A percentile compares a stretch with the other conserved stretches of the same genome.
These are phyloP conservation scores for Sinhomidia bicolor DNA, from an alignment of 2,888 invertebrate genomes.

Conservation along the genomic window DNA sequence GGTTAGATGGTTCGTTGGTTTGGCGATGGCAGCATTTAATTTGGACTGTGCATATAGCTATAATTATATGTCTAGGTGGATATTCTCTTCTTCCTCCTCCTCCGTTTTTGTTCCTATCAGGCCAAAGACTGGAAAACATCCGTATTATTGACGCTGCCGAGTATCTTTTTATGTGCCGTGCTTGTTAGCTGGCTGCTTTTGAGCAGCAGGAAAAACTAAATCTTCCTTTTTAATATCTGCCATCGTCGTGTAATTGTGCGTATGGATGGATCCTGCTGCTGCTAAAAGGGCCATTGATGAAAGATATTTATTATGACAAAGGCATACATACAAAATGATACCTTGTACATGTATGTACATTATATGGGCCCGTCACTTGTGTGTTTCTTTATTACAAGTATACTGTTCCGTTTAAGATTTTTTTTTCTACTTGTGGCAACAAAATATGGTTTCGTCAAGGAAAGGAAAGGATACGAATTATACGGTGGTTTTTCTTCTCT, in stretches of 20 bases:
- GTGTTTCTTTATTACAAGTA: neutral
- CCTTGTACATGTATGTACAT: too few species aligned
- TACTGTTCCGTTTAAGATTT: neutral
- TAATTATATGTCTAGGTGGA: neutral
- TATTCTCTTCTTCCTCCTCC: neutral
- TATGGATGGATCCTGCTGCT: too few species aligned
- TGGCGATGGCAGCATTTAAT: conserved; percentile 24
- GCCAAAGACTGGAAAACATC: too few species aligned
- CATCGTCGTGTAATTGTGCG: conserved; percentile 42
- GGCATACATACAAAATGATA: neutral
- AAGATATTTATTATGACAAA: neutral
- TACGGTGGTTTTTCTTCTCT: neutral
- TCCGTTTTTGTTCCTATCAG: neutral
- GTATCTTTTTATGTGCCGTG: neutral
- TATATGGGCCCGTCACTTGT: neutral
- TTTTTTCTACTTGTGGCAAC: neutral
- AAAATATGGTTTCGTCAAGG: neutral
- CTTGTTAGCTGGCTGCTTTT: neutral
- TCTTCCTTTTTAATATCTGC: conserved; percentile 54
- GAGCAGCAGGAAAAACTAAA: conserved; percentile 18
- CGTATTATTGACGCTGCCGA: too few species aligned
- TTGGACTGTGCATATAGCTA: neutral
- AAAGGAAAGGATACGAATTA: neutral
- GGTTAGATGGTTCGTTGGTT: conserved; percentile 28
- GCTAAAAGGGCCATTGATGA: neutral